Evolutionary conservation across 2,113 vertebrate genomes (phyloP).

Genomic region (Hippoglossus stenolepis): DNA sequence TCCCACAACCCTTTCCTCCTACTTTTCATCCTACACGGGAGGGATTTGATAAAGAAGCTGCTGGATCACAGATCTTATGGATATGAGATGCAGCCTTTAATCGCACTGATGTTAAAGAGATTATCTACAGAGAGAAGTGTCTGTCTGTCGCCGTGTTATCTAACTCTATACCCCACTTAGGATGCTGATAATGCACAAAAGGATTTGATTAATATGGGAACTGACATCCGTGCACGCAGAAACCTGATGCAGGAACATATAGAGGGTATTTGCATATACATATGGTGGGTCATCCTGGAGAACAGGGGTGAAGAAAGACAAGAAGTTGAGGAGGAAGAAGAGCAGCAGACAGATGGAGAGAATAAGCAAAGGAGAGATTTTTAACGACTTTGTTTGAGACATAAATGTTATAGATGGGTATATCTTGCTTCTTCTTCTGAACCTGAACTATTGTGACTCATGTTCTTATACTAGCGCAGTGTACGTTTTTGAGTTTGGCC

Average conservation of each 20-base stretch:
- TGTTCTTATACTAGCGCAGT: background rate
- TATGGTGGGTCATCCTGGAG: constrained; percentile 23
- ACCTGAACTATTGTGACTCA: constrained; percentile 24
- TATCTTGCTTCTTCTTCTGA: constrained; percentile 6
- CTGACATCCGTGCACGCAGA: constrained; percentile 48
- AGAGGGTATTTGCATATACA: constrained; percentile 57
- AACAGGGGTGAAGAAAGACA: constrained; percentile 16
- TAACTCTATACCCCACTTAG: constrained; percentile 52
- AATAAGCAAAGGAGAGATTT: background rate
- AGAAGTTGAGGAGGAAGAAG: background rate
- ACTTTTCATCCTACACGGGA: constrained; percentile 55
- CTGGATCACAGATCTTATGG: constrained; percentile 60
- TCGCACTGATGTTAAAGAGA: constrained; percentile 73
- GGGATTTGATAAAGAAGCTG: constrained; percentile 56
- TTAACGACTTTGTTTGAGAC: background rate
- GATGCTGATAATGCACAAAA: constrained; percentile 50
- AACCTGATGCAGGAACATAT: constrained; percentile 50
- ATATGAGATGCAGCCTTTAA: constrained; percentile 64
- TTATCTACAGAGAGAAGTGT: constrained; percentile 66
- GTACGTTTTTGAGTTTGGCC: too few species aligned
- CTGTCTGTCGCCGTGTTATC: constrained; percentile 49
- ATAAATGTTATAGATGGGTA: background rate
- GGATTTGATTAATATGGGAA: constrained; percentile 68
- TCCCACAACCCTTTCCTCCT: constrained; percentile 47
- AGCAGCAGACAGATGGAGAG: background rate